Conservation (phyloP, 2,113 vertebrate species). For the Tylochromis polylepis region DNA sequence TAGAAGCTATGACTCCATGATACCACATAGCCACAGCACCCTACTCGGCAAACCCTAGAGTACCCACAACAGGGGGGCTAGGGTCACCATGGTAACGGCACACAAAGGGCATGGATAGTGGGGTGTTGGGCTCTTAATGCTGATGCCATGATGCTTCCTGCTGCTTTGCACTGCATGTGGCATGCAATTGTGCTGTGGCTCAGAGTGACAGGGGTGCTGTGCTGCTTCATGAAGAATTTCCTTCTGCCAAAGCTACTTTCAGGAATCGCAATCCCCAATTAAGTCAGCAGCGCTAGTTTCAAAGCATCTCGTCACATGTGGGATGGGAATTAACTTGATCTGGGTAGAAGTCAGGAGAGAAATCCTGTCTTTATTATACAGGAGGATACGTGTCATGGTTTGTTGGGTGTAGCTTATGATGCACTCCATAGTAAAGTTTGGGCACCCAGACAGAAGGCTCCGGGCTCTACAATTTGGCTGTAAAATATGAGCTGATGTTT, state of each 20-base stretch:
- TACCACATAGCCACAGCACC: conserved; percentile 33
- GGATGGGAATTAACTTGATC: conserved; percentile 1
- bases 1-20: conserved; percentile 48
- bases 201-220: neutral
- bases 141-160: conserved; percentile 12
- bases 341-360: neutral
- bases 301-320: conserved; percentile 9
- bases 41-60: conserved; percentile 30
- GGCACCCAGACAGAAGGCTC: neutral
- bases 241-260: neutral
- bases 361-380: conserved; percentile 3
- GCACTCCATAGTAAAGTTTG: neutral
- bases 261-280: conserved; percentile 11
- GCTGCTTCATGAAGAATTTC: neutral
- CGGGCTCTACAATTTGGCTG: neutral
- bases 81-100: conserved; percentile 53
- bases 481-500: neutral
- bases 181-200: neutral
- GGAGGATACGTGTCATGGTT: neutral
- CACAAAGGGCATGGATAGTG: conserved; percentile 1
- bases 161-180: conserved; percentile 23
- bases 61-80: conserved; percentile 12
- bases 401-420: neutral
- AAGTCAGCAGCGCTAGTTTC: neutral
- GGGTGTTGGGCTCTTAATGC: conserved; percentile 22